These are phyloP conservation scores for Lepetodrilus schrolli DNA, from an alignment of 2,888 invertebrate genomes.

Conservation along the genomic window DNA sequence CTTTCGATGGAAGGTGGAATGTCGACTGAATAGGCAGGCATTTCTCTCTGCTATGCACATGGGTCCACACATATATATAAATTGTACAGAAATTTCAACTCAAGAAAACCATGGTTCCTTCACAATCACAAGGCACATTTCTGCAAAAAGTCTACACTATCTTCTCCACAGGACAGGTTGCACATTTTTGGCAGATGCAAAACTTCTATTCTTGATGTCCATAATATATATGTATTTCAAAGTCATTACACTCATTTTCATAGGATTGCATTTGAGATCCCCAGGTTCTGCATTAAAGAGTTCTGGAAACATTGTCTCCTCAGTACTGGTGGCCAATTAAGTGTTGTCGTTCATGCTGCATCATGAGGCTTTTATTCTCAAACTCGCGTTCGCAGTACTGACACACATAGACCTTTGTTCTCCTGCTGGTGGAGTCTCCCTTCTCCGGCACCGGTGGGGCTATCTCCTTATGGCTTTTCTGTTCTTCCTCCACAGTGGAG, in stretches of 20 bases:
- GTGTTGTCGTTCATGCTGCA: conserved; percentile 68
- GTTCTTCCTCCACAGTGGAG: conserved; percentile 45
- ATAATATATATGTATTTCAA: too few relatives aligned
- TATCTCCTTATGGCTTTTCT: conserved; percentile 29
- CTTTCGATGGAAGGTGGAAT: too few relatives aligned
- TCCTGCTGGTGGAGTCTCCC: not conserved
- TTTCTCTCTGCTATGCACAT: too few relatives aligned
- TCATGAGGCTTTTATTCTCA: conserved; percentile 60
- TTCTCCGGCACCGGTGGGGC: not conserved
- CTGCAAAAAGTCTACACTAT: too few relatives aligned
- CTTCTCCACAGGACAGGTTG: not conserved
- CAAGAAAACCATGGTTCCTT: not conserved
- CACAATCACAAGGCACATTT: not conserved
- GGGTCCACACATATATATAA: not conserved
- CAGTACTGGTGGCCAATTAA: conserved; percentile 43
- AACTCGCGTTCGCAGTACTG: conserved; percentile 69
- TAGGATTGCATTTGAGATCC: too few relatives aligned
- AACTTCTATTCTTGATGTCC: too few relatives aligned
- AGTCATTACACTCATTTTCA: too few relatives aligned
- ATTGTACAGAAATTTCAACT: not conserved
- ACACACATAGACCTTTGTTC: conserved; percentile 65
- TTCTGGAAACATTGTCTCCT: not conserved
- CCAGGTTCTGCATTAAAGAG: not conserved
- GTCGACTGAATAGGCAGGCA: not conserved
- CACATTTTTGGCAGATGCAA: too few relatives aligned